Conservation (phyloP, 2,113 vertebrate genomes). For the Chauna torquata region DNA sequence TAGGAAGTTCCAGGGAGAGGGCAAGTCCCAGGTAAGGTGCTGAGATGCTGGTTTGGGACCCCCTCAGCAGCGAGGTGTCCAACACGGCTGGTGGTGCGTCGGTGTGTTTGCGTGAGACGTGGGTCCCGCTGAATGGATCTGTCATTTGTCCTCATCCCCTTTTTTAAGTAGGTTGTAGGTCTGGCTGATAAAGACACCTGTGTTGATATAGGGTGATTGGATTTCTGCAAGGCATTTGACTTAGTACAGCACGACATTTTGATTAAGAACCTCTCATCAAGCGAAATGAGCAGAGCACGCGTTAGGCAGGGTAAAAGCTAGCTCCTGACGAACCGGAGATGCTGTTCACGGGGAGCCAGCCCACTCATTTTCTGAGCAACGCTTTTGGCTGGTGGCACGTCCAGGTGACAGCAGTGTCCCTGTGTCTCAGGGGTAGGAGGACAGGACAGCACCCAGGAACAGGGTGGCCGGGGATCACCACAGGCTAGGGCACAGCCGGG, state of each 20-base stretch:
- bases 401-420: neutral
- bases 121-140: neutral
- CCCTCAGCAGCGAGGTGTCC: too few relatives aligned
- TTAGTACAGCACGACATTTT: accelerated
- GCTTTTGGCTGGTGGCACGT: neutral
- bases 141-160: neutral
- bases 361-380: accelerated
- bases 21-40: too few relatives aligned
- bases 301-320: neutral
- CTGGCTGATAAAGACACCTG: neutral
- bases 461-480: accelerated
- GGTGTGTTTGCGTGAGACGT: too few relatives aligned
- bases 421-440: neutral
- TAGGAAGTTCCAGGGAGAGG: too few relatives aligned
- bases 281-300: accelerated
- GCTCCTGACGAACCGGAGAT: accelerated
- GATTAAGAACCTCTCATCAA: neutral
- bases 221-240: neutral
- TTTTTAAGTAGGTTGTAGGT: neutral
- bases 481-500: accelerated
- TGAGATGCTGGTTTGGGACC: too few relatives aligned
- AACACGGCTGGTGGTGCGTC: too few relatives aligned
- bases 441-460: neutral
- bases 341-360: neutral
- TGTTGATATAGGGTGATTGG: neutral